A percentile compares a stretch with the other conserved stretches of the same genome.
These are phyloP conservation scores for Folsomia manolachei DNA, from an alignment of 2,888 invertebrate species.

Conservation along the genomic window DNA sequence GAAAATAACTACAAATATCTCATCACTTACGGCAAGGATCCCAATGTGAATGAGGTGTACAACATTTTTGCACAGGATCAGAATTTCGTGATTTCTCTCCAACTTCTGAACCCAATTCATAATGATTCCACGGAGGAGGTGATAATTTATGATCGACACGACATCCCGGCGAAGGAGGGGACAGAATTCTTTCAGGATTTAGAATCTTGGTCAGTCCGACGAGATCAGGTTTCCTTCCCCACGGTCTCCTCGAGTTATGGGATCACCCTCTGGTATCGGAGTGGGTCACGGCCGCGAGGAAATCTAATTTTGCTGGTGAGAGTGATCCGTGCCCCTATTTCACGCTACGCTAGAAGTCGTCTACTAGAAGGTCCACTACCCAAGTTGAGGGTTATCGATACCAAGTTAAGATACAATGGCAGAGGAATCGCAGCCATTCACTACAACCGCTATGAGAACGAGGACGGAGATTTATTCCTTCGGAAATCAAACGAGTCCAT, in stretches of 20 bases:
- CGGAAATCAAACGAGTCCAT: slow-evolving; percentile 85
- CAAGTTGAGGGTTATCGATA: slow-evolving; percentile 67
- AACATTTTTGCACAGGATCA: slow-evolving; percentile 57
- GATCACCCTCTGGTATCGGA: slow-evolving; percentile 73
- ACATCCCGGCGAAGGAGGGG: slow-evolving; percentile 54
- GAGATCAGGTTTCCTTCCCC: slow-evolving; percentile 87
- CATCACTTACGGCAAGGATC: slow-evolving; percentile 68
- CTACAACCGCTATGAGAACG: slow-evolving; percentile 83
- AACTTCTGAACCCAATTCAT: slow-evolving; percentile 84
- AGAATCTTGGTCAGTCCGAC: slow-evolving; percentile 72
- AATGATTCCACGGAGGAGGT: slow-evolving; percentile 83
- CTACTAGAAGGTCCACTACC: slow-evolving; percentile 72
- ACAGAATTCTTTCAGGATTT: slow-evolving; percentile 46
- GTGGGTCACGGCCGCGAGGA: slow-evolving; percentile 74
- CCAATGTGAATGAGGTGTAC: slow-evolving; percentile 52
- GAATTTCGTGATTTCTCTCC: slow-evolving; percentile 81
- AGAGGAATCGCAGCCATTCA: slow-evolving; percentile 78
- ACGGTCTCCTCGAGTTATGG: slow-evolving; percentile 80
- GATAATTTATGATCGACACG: slow-evolving; percentile 72
- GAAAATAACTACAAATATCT: slow-evolving; percentile 76
- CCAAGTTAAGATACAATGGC: slow-evolving; percentile 75
- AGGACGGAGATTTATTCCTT: slow-evolving; percentile 78
- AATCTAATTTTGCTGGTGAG: slow-evolving; percentile 63
- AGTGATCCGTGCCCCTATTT: slow-evolving; percentile 48
- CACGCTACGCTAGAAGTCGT: slow-evolving; percentile 46